Conservation (phyloP, 2,797 vertebrate species). For the Petrocephalus schoutedeni region DNA sequence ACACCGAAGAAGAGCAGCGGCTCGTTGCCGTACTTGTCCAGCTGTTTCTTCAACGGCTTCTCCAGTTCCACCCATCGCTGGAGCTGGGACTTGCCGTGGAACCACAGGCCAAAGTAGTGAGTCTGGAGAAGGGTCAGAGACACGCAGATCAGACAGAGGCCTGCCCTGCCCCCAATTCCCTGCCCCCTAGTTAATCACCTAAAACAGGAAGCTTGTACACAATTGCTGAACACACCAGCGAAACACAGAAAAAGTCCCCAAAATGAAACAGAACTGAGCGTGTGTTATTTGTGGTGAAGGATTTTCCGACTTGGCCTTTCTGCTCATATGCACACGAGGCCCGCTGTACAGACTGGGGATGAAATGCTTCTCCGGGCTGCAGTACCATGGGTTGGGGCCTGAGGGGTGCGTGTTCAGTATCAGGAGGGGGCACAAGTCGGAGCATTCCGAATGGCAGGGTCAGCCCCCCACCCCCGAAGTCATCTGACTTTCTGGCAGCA, state of each 20-base stretch:
- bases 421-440: neutral
- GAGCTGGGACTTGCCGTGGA: constrained; percentile 84
- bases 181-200: neutral
- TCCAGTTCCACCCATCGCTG: constrained; percentile 95
- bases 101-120: constrained; percentile 92
- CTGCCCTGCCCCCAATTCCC: neutral
- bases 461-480: neutral
- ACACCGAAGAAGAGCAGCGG: constrained; percentile 92
- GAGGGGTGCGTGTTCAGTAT: neutral
- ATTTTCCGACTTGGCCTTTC: neutral
- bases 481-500: neutral
- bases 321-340: neutral
- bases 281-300: neutral
- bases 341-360: neutral
- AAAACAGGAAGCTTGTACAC: neutral
- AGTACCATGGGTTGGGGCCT: neutral
- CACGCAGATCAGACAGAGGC: constrained; percentile 21
- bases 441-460: neutral
- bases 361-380: neutral
- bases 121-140: constrained; percentile 58
- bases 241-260: neutral
- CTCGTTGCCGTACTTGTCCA: constrained; percentile 95
- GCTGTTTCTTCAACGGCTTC: constrained; percentile 95
- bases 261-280: neutral
- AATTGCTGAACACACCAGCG: neutral